A percentile compares a stretch with the other conserved stretches of the same genome.
Conservation (phyloP, 1,140 invertebrate genomes). For the Hylaeus anthracinus region DNA sequence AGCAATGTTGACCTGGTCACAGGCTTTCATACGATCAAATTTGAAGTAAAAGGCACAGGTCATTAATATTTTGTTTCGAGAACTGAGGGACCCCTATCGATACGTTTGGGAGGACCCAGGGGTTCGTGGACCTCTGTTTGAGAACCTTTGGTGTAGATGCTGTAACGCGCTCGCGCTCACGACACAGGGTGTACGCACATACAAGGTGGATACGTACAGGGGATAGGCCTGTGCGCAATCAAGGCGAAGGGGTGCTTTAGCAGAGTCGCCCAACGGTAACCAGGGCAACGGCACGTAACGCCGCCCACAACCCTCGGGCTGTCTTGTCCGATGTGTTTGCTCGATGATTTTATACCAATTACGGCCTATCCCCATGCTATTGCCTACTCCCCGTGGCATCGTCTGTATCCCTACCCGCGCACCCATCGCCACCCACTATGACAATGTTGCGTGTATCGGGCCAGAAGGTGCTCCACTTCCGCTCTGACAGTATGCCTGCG, state of each 20-base stretch:
- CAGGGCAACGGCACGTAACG: conserved; percentile 78
- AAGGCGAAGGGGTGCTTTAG: conserved; percentile 74
- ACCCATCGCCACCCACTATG: conserved; percentile 40
- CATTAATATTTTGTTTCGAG: too few species aligned
- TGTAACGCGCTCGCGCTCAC: background rate
- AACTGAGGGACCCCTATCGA: too few species aligned
- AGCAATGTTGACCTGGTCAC: too few species aligned
- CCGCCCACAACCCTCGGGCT: conserved; percentile 78
- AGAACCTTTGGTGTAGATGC: too few species aligned
- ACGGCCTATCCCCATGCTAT: conserved; percentile 76
- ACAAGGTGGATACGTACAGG: conserved; percentile 24
- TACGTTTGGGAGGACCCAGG: too few species aligned
- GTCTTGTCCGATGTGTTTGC: conserved; percentile 80
- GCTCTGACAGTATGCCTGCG: conserved; percentile 16
- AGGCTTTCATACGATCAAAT: too few species aligned
- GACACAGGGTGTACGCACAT: background rate
- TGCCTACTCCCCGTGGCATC: conserved; percentile 63
- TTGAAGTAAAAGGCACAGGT: too few species aligned
- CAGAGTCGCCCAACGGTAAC: conserved; percentile 72
- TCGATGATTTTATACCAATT: conserved; percentile 82
- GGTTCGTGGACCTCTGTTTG: too few species aligned
- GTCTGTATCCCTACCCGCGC: conserved; percentile 58
- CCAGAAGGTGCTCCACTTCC: conserved; percentile 50
- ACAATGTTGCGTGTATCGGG: conserved; percentile 37
- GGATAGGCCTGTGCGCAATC: conserved; percentile 71